phyloP scores from a whole-genome alignment of 2,888 invertebrate species.

The Noctua janthe region DNA sequence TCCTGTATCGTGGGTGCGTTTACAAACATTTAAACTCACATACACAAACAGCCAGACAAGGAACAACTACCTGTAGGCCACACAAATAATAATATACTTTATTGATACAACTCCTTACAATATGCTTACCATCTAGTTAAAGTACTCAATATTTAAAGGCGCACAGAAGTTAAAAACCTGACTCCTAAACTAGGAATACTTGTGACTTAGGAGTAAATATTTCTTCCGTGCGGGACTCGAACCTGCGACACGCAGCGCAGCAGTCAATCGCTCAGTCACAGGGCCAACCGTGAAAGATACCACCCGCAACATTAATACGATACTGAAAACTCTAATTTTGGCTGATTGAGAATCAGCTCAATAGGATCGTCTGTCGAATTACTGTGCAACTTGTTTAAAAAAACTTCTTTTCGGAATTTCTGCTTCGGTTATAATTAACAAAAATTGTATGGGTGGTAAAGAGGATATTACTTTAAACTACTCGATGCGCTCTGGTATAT shows the following conservation, averaged over 20 bases:
- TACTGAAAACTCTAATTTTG: not conserved
- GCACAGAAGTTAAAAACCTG: too few species aligned
- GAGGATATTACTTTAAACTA: not conserved
- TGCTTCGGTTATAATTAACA: not conserved
- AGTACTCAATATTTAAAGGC: too few species aligned
- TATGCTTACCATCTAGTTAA: too few species aligned
- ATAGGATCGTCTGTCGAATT: not conserved
- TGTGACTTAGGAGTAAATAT: not conserved
- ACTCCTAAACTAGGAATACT: too few species aligned
- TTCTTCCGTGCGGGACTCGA: not conserved
- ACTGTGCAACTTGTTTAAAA: not conserved
- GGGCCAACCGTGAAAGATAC: not conserved
- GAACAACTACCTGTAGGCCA: not conserved
- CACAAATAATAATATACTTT: too few species aligned
- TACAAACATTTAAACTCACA: not conserved
- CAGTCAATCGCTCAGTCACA: not conserved
- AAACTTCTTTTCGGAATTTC: not conserved
- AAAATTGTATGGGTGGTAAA: not conserved
- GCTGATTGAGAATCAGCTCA: not conserved
- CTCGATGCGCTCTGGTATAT: not conserved
- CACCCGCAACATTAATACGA: too few species aligned
- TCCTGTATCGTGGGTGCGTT: not conserved
- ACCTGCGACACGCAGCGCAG: not conserved
- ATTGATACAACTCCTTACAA: too few species aligned
- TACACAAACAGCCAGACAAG: not conserved